phyloP scores from a whole-genome alignment of 2,797 vertebrate genomes.

The Tadarida brasiliensis region DNA sequence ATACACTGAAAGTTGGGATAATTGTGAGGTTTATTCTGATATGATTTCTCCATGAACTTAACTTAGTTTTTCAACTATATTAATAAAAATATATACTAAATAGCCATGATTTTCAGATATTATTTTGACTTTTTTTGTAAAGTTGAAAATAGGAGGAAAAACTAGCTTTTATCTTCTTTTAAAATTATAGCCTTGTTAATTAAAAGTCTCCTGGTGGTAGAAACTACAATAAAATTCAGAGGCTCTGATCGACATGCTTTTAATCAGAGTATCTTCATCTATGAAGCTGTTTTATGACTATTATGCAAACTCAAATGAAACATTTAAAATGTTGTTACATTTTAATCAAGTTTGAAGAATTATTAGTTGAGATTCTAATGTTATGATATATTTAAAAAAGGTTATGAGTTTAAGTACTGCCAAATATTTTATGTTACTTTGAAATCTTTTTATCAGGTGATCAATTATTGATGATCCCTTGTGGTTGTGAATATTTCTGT shows the following conservation, averaged over 20 bases:
- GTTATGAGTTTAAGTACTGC: not conserved
- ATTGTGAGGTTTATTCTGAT: not conserved
- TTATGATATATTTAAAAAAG: not conserved
- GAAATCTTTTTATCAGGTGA: not conserved
- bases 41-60: not conserved
- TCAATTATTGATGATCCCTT: not conserved
- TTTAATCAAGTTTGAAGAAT: slow-evolving; percentile 1
- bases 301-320: not conserved
- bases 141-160: not conserved
- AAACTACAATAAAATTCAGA: not conserved
- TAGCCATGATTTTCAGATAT: not conserved
- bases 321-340: not conserved
- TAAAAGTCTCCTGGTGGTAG: not conserved
- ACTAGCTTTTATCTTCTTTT: not conserved
- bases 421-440: not conserved
- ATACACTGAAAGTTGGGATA: not conserved
- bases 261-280: not conserved
- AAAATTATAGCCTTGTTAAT: not conserved
- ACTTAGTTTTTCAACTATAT: not conserved
- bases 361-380: not conserved
- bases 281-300: not conserved
- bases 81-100: not conserved
- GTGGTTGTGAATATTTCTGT: not conserved
- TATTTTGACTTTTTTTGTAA: not conserved
- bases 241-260: not conserved